phyloP scores from a whole-genome alignment of 2,113 vertebrate species.

The Prunella himalayana region DNA sequence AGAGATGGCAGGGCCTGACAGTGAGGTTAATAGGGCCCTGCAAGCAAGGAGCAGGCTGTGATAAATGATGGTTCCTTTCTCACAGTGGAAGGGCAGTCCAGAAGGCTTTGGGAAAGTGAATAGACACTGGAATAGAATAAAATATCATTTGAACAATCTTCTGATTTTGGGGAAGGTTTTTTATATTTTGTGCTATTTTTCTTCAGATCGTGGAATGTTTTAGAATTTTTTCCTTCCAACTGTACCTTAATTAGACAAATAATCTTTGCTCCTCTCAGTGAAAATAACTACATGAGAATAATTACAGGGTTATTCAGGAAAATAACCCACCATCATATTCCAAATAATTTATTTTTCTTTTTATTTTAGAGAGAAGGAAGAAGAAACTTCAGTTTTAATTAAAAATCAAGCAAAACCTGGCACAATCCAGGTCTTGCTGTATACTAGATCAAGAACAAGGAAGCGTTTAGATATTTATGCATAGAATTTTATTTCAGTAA shows the following conservation, averaged over 20 bases:
- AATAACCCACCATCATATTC: neutral
- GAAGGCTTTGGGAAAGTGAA: neutral
- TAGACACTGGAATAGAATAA: neutral
- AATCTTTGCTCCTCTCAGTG: neutral
- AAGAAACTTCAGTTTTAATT: neutral
- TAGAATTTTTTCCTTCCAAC: neutral
- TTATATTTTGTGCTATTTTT: neutral
- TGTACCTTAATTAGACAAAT: neutral
- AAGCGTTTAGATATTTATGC: neutral
- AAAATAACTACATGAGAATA: neutral
- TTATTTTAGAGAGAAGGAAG: neutral
- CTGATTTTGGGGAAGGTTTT: neutral
- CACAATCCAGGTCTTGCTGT: neutral
- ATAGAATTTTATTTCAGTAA: neutral
- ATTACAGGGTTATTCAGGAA: neutral
- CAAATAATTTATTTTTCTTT: neutral
- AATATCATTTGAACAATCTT: neutral
- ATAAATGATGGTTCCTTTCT: slow-evolving; percentile 26
- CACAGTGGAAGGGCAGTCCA: neutral
- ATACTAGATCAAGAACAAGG: neutral
- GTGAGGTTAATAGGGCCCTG: neutral
- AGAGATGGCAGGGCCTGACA: slow-evolving; percentile 31
- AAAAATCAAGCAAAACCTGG: neutral
- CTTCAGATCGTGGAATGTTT: neutral
- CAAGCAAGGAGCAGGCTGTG: slow-evolving; percentile 4